Percentiles rank a stretch among this genome's conserved stretches.
Conservation (phyloP, 2,888 invertebrate genomes). For the Ornithoptera alexandrae region DNA sequence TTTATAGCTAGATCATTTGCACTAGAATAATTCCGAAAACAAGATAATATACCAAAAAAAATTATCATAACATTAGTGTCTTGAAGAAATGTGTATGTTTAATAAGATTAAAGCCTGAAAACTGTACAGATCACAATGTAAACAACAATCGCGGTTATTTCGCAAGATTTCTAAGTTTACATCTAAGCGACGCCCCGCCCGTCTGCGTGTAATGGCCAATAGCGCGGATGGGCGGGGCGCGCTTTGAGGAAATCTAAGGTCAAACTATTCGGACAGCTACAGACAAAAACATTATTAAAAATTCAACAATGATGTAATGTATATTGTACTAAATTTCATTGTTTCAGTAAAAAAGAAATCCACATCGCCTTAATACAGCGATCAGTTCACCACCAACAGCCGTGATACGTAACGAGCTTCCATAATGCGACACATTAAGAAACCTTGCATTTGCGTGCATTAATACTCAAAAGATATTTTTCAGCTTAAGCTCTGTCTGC, state of each 20-base stretch:
- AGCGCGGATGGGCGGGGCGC: constrained; percentile 66
- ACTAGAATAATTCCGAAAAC: not conserved
- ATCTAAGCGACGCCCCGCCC: constrained; percentile 76
- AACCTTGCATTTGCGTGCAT: constrained; percentile 73
- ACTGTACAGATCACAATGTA: constrained; percentile 35
- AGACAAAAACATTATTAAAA: constrained; percentile 23
- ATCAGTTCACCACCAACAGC: constrained; percentile 49
- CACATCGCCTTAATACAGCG: constrained; percentile 31
- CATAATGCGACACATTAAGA: constrained; percentile 62
- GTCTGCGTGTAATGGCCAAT: constrained; percentile 66
- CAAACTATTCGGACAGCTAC: constrained; percentile 33
- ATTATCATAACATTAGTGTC: not conserved
- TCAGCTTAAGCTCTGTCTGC: constrained; percentile 63
- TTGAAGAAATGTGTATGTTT: not conserved
- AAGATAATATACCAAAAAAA: not conserved
- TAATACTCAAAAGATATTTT: constrained; percentile 72
- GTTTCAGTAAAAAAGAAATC: not conserved
- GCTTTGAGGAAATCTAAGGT: constrained; percentile 63
- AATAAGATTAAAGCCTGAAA: not conserved
- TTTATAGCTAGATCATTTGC: not conserved
- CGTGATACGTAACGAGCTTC: constrained; percentile 52
- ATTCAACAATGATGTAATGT: constrained; percentile 22
- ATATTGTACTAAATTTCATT: constrained; percentile 30
- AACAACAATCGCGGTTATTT: constrained; percentile 36
- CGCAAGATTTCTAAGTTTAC: constrained; percentile 63